A percentile compares a stretch with the other conserved stretches of the same genome.
phyloP scores from a whole-genome alignment of 2,797 vertebrate genomes.

The Smutsia gigantea region DNA sequence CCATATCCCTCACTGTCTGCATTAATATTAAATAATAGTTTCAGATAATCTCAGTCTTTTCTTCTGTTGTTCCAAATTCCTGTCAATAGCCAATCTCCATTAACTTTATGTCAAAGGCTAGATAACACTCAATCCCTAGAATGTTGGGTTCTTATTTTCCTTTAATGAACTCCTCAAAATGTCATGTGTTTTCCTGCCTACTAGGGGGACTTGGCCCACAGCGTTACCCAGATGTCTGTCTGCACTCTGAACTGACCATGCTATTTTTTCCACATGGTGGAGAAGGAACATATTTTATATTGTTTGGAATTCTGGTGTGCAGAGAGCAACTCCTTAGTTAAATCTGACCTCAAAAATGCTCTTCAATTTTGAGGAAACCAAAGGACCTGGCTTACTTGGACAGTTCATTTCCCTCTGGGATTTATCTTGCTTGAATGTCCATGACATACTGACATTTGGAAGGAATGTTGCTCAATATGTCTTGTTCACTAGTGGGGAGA shows the following conservation, averaged over 20 bases:
- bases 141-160: not conserved
- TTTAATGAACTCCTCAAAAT: conserved; percentile 1
- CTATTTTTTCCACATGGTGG: not conserved
- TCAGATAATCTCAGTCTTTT: not conserved
- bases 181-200: not conserved
- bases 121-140: not conserved
- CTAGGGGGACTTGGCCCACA: not conserved
- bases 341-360: not conserved
- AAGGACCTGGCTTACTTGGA: conserved; percentile 79
- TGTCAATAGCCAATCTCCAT: not conserved
- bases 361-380: not conserved
- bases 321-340: not conserved
- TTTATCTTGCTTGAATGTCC: conserved; percentile 85
- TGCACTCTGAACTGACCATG: not conserved
- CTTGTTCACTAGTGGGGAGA: not conserved
- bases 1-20: not conserved
- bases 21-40: not conserved
- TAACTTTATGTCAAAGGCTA: not conserved
- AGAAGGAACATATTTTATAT: not conserved
- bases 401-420: conserved; percentile 87
- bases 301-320: not conserved
- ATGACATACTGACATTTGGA: conserved; percentile 86
- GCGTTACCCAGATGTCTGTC: not conserved
- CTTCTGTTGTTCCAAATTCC: not conserved
- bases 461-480: conserved; percentile 77